Base-by-base conservation (phyloP, 2,113 vertebrate species). In the Probosciger aterrimus region DNA sequence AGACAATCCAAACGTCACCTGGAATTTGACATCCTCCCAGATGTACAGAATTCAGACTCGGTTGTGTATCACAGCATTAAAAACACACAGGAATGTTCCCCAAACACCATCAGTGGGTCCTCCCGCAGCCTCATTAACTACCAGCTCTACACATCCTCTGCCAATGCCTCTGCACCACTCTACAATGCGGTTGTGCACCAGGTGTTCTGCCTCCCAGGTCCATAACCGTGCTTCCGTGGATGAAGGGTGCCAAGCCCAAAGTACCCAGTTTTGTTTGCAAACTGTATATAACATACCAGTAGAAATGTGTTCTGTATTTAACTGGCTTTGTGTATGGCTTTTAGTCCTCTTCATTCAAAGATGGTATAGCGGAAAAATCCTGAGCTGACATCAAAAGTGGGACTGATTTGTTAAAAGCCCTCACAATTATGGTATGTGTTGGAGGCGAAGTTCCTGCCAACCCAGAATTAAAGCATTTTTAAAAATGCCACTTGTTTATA, bases 311-410 rank as follows among this genome's bases (percentile, higher is more conserved):
- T 67, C 31, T 5, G 5, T 37, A 24, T 77, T 82, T 55, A 50
- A 60, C 10, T 69, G 33, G 62, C 50, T 91, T 60, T 50, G 37
- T 63, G n/a, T 93, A 96, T 96, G 95, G 95, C 95, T 97, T 97
- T 95, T 88, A 91, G 80, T 93, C 86, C 88, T 94, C 86, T 93
- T 88, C 88, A 86, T 90, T 93, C 95, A 91, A 75, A 95, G 92
- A 95, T 74, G 60, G 86, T 74, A 55, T 1, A 70, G 59, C 31
- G 92, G 87, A 88, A 94, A 90, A 91, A 52, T 89, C 95, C 95
- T 91, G 88, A 96, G 80, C 81, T 94, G 92, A 60, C 74, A 76
- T 31, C 33, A 88, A 65, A 90, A 88, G 37, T 8, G 17, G 71
- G 67, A 64, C 10, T 0, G 2, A 55, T 71, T 47, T 0, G 0